phyloP scores from a whole-genome alignment of 2,113 vertebrate species.

The Dicerorhinus sumatrensis region DNA sequence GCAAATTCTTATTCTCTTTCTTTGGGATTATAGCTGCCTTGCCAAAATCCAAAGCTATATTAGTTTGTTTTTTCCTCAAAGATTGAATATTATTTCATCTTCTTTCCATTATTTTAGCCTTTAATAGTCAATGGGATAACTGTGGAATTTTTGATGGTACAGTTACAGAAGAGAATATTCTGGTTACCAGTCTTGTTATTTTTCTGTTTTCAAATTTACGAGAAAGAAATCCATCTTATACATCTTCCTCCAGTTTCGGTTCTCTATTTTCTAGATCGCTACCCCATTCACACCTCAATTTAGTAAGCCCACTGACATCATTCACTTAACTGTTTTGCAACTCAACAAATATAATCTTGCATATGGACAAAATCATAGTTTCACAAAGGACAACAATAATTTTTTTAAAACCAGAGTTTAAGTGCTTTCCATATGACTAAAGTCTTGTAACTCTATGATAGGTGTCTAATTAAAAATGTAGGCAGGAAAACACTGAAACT shows the following conservation, averaged over 20 bases:
- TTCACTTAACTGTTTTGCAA: slow-evolving; percentile 12
- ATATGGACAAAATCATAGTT: slow-evolving; percentile 15
- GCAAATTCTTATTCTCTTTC: slow-evolving; percentile 54
- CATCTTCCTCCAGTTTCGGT: neutral
- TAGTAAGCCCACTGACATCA: neutral
- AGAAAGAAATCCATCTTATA: neutral
- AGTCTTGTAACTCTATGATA: neutral
- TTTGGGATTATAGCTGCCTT: slow-evolving; percentile 35
- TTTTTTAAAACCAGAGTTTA: neutral
- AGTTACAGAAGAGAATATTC: neutral
- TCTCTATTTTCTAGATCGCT: slow-evolving; percentile 46
- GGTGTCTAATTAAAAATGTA: slow-evolving; percentile 28
- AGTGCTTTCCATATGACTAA: slow-evolving; percentile 11
- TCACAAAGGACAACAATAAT: slow-evolving; percentile 2
- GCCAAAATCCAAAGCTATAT: slow-evolving; percentile 61
- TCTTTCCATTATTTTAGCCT: slow-evolving; percentile 13
- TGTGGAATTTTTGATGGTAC: neutral
- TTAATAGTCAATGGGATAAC: neutral
- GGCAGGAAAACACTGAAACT: slow-evolving; percentile 19
- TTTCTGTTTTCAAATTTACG: slow-evolving; percentile 43
- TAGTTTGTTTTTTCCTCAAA: slow-evolving; percentile 32
- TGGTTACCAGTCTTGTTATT: neutral
- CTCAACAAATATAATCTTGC: slow-evolving; percentile 26
- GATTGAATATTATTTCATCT: slow-evolving; percentile 20
- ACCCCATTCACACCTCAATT: neutral